Percentiles rank a stretch among this genome's conserved stretches.
phyloP scores from a whole-genome alignment of 1,140 invertebrate species.

The Leptopilina clavipes region DNA sequence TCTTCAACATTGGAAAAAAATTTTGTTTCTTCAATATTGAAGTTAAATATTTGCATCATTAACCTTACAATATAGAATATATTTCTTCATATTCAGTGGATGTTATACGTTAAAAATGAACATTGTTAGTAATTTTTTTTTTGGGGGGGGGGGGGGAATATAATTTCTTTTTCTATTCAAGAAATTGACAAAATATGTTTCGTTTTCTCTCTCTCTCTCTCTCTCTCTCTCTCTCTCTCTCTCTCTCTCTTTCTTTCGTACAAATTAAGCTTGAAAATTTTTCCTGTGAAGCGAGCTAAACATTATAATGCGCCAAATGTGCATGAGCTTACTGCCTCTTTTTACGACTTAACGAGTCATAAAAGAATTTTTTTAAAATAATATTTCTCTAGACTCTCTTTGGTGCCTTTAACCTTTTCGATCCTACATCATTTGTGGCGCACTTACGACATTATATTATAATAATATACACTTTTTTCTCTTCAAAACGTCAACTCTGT shows the following conservation, averaged over 20 bases:
- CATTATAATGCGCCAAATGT: neutral
- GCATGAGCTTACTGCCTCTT: neutral
- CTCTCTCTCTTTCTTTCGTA: neutral
- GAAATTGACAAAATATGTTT: too few species aligned
- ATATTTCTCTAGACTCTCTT: neutral
- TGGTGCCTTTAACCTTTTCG: conserved; percentile 3
- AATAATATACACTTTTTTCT: conserved; percentile 6
- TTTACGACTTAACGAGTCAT: conserved; percentile 9
- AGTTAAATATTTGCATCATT: too few species aligned
- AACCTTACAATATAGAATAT: too few species aligned
- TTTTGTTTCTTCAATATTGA: too few species aligned
- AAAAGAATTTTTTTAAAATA: neutral
- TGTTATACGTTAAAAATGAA: too few species aligned
- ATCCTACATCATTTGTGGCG: conserved; percentile 15
- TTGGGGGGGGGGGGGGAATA: too few species aligned
- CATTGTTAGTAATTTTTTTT: too few species aligned
- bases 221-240: neutral
- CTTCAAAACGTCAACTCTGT: neutral
- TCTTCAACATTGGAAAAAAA: too few species aligned
- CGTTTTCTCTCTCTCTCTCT: too few species aligned
- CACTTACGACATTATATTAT: conserved; percentile 6
- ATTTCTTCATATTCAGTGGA: too few species aligned
- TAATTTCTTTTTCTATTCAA: too few species aligned
- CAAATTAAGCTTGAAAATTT: neutral
- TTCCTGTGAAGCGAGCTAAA: neutral